A percentile compares a stretch with the other conserved stretches of the same genome.
Conservation (phyloP, 2,888 invertebrate species). For the Archips xylosteana region DNA sequence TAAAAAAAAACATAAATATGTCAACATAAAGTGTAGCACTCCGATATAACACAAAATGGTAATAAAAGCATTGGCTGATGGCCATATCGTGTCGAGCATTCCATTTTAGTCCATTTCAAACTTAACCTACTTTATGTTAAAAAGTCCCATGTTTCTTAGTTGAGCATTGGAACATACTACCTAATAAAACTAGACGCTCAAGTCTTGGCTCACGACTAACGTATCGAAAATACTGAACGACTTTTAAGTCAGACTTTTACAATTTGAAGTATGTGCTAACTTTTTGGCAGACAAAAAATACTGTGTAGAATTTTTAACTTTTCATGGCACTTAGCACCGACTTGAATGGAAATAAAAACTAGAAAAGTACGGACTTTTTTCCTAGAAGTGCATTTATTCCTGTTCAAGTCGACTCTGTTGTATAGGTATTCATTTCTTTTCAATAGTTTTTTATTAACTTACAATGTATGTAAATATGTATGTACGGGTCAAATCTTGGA, state of each 20-base stretch:
- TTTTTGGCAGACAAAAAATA: conserved; percentile 2
- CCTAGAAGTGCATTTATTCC: not conserved
- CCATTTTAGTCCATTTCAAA: not conserved
- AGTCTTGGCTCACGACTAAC: not conserved
- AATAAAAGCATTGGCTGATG: not conserved
- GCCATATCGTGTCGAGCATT: not conserved
- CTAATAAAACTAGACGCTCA: not conserved
- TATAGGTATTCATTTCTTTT: too few relatives aligned
- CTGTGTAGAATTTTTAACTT: not conserved
- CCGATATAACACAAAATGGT: not conserved
- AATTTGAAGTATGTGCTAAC: conserved; percentile 13
- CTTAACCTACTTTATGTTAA: not conserved
- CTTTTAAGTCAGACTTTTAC: not conserved
- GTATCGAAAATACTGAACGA: not conserved
- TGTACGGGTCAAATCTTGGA: too few relatives aligned
- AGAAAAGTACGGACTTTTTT: not conserved
- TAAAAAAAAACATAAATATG: too few relatives aligned
- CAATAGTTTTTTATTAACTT: too few relatives aligned
- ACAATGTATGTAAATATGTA: too few relatives aligned
- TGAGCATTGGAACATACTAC: not conserved
- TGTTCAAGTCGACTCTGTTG: too few relatives aligned
- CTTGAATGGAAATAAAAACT: not conserved
- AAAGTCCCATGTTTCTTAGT: not conserved
- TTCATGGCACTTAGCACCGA: not conserved
- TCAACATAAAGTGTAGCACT: not conserved